These are phyloP conservation scores for Muscicapa striata DNA, from an alignment of 2,797 vertebrate genomes.

Conservation along the genomic window DNA sequence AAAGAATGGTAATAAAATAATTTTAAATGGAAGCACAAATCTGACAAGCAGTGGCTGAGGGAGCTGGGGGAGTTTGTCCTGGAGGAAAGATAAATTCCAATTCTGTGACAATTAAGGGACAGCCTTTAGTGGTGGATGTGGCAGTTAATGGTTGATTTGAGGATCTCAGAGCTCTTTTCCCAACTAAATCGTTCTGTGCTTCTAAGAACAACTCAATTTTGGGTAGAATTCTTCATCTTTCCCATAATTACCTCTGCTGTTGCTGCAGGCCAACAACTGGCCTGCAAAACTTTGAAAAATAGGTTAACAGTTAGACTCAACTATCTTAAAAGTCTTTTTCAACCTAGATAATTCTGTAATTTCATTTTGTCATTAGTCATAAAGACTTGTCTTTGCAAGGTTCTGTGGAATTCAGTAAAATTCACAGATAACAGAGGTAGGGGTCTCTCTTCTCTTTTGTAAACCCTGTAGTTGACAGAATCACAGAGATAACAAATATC, in stretches of 20 bases:
- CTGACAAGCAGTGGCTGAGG: fast-evolving
- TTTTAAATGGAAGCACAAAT: neutral
- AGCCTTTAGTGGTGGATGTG: neutral
- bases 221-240: neutral
- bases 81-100: neutral
- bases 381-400: neutral
- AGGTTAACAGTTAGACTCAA: neutral
- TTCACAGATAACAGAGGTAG: neutral
- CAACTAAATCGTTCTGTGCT: fast-evolving
- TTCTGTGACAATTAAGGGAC: neutral
- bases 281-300: neutral
- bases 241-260: neutral
- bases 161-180: neutral
- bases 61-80: neutral
- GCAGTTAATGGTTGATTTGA: neutral
- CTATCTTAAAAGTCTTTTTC: neutral
- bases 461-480: neutral
- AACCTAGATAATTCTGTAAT: neutral
- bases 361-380: neutral
- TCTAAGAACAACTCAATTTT: neutral
- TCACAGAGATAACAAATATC: neutral
- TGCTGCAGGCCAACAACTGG: neutral
- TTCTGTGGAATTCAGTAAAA: neutral
- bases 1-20: neutral
- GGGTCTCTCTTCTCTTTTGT: neutral